Conservation (phyloP, 1,140 invertebrate genomes). For the Galleria mellonella region DNA sequence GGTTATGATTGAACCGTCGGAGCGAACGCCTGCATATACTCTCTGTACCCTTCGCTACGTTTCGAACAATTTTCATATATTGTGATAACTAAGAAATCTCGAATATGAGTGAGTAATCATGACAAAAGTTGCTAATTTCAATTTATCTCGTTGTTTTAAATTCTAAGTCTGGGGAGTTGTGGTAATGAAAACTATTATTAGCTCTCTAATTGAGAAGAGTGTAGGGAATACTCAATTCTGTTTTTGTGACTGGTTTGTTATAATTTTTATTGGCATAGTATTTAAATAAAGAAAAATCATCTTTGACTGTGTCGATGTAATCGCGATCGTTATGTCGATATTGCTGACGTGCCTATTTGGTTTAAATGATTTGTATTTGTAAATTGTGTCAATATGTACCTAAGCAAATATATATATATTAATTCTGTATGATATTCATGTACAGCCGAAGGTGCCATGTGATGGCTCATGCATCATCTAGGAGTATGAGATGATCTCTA, state of each 20-base stretch:
- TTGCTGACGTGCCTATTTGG: constrained; percentile 45
- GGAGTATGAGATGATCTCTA: constrained; percentile 61
- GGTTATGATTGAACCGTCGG: no score
- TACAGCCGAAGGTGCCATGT: constrained; percentile 57
- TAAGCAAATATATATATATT: constrained; percentile 30
- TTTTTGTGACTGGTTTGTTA: constrained; percentile 7
- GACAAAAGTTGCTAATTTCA: constrained; percentile 13
- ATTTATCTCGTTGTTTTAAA: no score
- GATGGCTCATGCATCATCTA: constrained; percentile 54
- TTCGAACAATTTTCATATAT: constrained; percentile 1
- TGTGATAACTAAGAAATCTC: constrained; percentile 30
- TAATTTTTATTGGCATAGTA: background rate
- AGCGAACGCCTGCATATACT: background rate
- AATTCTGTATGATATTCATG: constrained; percentile 61
- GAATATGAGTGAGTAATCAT: constrained; percentile 3
- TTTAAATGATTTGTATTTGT: constrained; percentile 42
- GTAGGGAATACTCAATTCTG: constrained; percentile 44
- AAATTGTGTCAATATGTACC: constrained; percentile 65
- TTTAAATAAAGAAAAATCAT: background rate
- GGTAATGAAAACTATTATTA: constrained; percentile 11
- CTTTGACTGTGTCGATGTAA: background rate
- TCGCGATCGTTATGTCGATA: constrained; percentile 1
- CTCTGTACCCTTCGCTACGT: constrained; percentile 11
- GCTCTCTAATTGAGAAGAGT: constrained; percentile 33
- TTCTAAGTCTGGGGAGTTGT: constrained; percentile 5